Conservation (phyloP, 2,797 vertebrate genomes). For the Tapera naevia region DNA sequence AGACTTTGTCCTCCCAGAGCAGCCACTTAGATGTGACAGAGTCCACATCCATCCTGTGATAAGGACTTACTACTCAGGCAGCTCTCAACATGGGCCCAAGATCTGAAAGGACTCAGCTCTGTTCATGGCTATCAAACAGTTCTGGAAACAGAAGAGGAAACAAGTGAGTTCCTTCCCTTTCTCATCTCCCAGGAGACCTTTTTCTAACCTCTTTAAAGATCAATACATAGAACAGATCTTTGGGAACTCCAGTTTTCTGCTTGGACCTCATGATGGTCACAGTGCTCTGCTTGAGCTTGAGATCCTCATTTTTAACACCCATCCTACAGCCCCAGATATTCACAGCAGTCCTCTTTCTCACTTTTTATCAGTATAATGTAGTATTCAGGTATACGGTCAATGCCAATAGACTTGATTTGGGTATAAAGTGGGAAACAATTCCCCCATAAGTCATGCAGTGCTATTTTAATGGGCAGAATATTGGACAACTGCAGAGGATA, state of each 20-base stretch:
- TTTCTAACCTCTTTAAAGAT: neutral
- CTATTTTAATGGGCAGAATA: neutral
- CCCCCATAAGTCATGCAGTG: rapidly evolving
- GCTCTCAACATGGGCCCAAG: neutral
- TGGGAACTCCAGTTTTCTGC: neutral
- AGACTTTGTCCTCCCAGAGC: neutral
- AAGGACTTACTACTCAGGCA: neutral
- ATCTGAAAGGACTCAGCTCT: neutral
- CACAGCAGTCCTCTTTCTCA: neutral
- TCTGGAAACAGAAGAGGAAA: neutral
- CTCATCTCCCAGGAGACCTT: neutral
- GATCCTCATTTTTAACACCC: neutral
- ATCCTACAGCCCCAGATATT: neutral
- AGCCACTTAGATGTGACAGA: neutral
- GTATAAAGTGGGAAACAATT: neutral
- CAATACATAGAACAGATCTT: rapidly evolving
- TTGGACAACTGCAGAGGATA: neutral
- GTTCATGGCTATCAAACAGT: neutral
- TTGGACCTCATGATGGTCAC: neutral
- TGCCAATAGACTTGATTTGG: neutral
- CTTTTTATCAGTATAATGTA: neutral
- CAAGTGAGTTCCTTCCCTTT: neutral
- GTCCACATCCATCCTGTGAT: neutral
- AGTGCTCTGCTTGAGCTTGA: neutral
- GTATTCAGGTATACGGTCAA: neutral